Evolutionary conservation across 2,113 vertebrate species (phyloP).

Genomic region (Okapia johnstoni): DNA sequence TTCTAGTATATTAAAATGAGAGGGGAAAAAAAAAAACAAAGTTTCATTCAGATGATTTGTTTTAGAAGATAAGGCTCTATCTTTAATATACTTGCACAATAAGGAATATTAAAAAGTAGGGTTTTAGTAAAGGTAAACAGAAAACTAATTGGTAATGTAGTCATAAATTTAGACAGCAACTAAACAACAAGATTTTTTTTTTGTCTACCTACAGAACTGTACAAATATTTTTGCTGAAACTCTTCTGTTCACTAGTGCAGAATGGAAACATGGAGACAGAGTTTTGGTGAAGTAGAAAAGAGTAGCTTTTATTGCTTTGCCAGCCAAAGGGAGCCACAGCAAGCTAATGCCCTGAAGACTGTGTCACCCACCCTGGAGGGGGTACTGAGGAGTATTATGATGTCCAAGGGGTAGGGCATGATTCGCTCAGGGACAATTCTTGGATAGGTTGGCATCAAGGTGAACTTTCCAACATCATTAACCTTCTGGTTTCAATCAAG

Average conservation of each 20-base stretch:
- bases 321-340: not conserved
- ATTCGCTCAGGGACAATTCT: not conserved
- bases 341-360: not conserved
- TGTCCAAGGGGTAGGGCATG: not conserved
- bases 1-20: not conserved
- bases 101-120: not conserved
- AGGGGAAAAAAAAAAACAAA: not conserved
- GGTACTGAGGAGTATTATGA: not conserved
- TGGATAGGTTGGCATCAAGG: not conserved
- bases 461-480: not conserved
- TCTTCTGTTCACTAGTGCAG: not conserved
- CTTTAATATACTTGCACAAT: not conserved
- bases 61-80: not conserved
- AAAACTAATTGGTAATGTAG: not conserved
- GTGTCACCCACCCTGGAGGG: not conserved
- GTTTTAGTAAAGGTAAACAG: not conserved
- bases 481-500: not conserved
- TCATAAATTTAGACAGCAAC: not conserved
- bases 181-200: not conserved
- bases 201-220: not conserved
- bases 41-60: not conserved
- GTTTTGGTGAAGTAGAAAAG: not conserved
- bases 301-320: not conserved
- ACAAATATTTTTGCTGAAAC: not conserved
- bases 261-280: not conserved